Evolutionary conservation across 2,113 vertebrate species (phyloP).

Genomic region (Pipra filicauda): DNA sequence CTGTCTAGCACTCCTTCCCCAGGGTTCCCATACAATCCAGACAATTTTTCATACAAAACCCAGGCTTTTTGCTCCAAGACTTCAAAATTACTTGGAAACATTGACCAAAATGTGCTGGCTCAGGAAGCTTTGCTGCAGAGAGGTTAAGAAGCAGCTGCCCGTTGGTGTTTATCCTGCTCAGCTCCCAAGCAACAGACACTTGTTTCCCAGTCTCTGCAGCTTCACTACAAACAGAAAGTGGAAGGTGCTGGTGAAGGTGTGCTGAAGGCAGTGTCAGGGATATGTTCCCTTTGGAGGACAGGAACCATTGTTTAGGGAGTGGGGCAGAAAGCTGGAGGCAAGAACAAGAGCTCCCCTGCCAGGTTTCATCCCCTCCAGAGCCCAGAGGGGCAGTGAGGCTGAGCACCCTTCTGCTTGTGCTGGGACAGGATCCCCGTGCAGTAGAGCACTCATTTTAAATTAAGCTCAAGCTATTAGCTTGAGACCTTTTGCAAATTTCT

Average conservation of each 20-base stretch:
- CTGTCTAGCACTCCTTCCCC: background rate
- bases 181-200: background rate
- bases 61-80: background rate
- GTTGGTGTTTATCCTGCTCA: background rate
- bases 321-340: background rate
- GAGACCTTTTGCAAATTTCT: background rate
- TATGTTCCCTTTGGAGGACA: background rate
- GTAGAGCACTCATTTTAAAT: background rate
- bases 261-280: background rate
- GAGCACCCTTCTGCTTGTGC: background rate
- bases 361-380: background rate
- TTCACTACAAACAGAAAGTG: background rate
- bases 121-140: background rate
- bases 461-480: background rate
- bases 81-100: background rate
- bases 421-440: background rate
- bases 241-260: background rate
- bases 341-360: background rate
- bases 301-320: background rate
- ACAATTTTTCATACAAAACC: background rate
- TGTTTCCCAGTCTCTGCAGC: background rate
- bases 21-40: background rate
- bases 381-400: background rate
- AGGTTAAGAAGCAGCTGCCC: background rate
- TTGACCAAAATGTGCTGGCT: background rate